These are phyloP conservation scores for Ptilodon capucinus DNA, from an alignment of 2,888 invertebrate species.

Conservation along the genomic window DNA sequence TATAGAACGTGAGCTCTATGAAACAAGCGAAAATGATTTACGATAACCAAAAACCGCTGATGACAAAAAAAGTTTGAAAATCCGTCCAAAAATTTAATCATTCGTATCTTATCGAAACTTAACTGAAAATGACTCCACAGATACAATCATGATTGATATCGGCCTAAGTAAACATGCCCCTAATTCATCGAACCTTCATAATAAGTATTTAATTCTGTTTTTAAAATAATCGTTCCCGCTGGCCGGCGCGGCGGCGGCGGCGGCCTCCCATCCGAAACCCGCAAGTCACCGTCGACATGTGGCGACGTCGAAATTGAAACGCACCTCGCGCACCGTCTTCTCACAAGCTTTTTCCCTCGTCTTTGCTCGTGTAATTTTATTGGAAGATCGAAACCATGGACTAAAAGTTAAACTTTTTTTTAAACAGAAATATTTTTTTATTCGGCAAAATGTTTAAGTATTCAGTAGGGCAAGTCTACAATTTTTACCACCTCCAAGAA, in stretches of 20 bases:
- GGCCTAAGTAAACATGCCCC: slow-evolving; percentile 1
- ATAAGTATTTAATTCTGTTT: slow-evolving; percentile 34
- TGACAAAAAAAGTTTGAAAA: too few species aligned
- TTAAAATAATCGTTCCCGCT: slow-evolving; percentile 37
- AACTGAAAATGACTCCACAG: not conserved
- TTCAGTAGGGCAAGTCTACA: too few species aligned
- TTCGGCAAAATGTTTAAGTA: too few species aligned
- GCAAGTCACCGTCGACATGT: slow-evolving; percentile 79
- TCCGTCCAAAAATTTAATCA: too few species aligned
- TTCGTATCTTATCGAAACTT: not conserved
- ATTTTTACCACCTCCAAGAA: too few species aligned
- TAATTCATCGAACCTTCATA: slow-evolving; percentile 1
- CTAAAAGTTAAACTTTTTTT: too few species aligned
- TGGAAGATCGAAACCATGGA: not conserved
- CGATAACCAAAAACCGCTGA: too few species aligned
- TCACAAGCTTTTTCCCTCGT: slow-evolving; percentile 15
- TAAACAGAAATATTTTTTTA: too few species aligned
- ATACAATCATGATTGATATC: not conserved
- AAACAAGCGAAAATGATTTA: too few species aligned
- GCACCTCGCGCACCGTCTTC: slow-evolving; percentile 57
- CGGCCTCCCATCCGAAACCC: slow-evolving; percentile 31
- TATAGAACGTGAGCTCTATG: too few species aligned
- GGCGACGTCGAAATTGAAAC: slow-evolving; percentile 70
- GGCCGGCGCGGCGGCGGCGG: slow-evolving; percentile 13
- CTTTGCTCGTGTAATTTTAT: not conserved